These are phyloP conservation scores for Zaprionus vittiger DNA, from an alignment of 1,140 invertebrate species.

Conservation along the genomic window DNA sequence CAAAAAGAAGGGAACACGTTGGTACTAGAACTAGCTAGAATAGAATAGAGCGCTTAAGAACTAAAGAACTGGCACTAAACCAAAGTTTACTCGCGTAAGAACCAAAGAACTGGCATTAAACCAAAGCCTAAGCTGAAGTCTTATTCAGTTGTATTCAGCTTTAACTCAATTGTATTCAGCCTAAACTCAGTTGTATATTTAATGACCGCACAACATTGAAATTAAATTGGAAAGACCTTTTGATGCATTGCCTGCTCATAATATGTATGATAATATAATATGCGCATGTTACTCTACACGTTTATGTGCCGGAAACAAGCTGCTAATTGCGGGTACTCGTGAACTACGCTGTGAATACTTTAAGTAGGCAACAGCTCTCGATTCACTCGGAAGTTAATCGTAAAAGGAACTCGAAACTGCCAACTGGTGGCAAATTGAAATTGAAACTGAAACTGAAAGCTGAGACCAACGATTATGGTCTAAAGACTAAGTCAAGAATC, in stretches of 20 bases:
- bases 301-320: conserved; percentile 71
- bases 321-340: conserved; percentile 47
- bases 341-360: not conserved
- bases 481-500: not conserved
- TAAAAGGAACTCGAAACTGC: conserved; percentile 21
- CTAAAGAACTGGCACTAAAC: not conserved
- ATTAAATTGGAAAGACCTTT: conserved; percentile 31
- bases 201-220: conserved; percentile 17
- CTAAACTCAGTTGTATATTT: not conserved
- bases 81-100: too few species aligned
- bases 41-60: not conserved
- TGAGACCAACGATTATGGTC: not conserved
- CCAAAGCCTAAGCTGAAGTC: too few species aligned
- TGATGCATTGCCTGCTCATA: not conserved
- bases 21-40: not conserved
- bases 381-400: not conserved
- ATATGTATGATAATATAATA: conserved; percentile 6
- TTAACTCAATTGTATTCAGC: not conserved
- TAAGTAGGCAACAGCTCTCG: not conserved
- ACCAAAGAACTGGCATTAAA: too few species aligned
- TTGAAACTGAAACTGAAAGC: not conserved
- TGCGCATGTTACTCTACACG: not conserved
- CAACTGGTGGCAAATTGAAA: conserved; percentile 7
- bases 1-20: conserved; percentile 24
- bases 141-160: too few species aligned